Conservation (phyloP, 2,888 invertebrate species). For the Agrenia bidenticulata region DNA sequence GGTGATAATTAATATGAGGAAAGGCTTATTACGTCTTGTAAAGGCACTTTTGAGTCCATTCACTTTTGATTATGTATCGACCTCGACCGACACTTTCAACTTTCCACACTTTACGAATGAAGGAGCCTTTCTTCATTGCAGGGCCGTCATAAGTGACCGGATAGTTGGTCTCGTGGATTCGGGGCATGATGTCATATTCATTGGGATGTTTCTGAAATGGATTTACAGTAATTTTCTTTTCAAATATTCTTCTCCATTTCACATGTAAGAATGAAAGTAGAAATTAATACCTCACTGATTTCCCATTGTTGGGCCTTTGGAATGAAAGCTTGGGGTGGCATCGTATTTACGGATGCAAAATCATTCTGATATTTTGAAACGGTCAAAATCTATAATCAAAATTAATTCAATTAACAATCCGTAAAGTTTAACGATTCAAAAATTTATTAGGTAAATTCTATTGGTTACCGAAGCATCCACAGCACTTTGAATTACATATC, state of each 20-base stretch:
- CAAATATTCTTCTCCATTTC: too few relatives aligned
- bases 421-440: too few relatives aligned
- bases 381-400: conserved; percentile 43
- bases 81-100: conserved; percentile 43
- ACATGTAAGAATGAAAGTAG: too few relatives aligned
- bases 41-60: conserved; percentile 41
- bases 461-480: conserved; percentile 44
- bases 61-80: conserved; percentile 37
- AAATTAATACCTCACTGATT: conserved; percentile 31
- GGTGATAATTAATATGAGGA: background rate
- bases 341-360: conserved; percentile 37
- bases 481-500: conserved; percentile 43
- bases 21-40: conserved; percentile 44
- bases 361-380: conserved; percentile 37
- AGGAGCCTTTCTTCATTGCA: conserved; percentile 39
- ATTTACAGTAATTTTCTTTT: too few relatives aligned
- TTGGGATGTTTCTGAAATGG: conserved; percentile 35
- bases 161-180: conserved; percentile 39
- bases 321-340: conserved; percentile 40
- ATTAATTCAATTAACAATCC: background rate
- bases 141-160: conserved; percentile 40
- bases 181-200: conserved; percentile 41
- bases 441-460: too few relatives aligned
- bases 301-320: conserved; percentile 46
- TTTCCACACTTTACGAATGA: conserved; percentile 43